phyloP scores from a whole-genome alignment of 1,140 invertebrate species.

The Papilio machaon region DNA sequence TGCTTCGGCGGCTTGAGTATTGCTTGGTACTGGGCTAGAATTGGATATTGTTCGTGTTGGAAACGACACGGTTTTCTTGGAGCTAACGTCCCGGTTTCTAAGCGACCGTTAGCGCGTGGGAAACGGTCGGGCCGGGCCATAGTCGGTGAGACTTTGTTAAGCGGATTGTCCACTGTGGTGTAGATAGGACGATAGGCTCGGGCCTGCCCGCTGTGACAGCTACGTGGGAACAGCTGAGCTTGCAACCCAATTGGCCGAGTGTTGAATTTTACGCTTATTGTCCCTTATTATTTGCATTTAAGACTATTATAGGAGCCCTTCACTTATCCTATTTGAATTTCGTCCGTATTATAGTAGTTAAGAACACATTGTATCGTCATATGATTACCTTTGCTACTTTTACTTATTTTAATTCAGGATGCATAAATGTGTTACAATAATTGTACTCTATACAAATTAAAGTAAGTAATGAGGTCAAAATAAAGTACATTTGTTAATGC shows the following conservation, averaged over 20 bases:
- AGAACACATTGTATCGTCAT: no score
- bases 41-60: constrained; percentile 56
- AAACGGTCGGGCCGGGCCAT: constrained; percentile 71
- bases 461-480: constrained; percentile 14
- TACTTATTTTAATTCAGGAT: no score
- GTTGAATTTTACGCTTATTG: constrained; percentile 33
- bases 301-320: neutral
- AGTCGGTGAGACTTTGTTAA: constrained; percentile 77
- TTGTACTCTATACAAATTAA: constrained; percentile 12
- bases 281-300: constrained; percentile 25
- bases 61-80: constrained; percentile 51
- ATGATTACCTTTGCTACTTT: no score
- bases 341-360: no score
- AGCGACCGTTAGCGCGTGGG: constrained; percentile 79
- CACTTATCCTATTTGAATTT: no score
- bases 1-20: constrained; percentile 50
- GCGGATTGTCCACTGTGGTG: constrained; percentile 78
- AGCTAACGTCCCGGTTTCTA: constrained; percentile 67
- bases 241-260: constrained; percentile 51
- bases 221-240: constrained; percentile 70
- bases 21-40: constrained; percentile 49
- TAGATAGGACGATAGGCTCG: constrained; percentile 76
- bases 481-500: constrained; percentile 16
- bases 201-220: constrained; percentile 70
- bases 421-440: no score